These are phyloP conservation scores for Epizoanthus fatuus DNA, from an alignment of 92 coral and sea anemone genomes.

Conservation along the genomic window DNA sequence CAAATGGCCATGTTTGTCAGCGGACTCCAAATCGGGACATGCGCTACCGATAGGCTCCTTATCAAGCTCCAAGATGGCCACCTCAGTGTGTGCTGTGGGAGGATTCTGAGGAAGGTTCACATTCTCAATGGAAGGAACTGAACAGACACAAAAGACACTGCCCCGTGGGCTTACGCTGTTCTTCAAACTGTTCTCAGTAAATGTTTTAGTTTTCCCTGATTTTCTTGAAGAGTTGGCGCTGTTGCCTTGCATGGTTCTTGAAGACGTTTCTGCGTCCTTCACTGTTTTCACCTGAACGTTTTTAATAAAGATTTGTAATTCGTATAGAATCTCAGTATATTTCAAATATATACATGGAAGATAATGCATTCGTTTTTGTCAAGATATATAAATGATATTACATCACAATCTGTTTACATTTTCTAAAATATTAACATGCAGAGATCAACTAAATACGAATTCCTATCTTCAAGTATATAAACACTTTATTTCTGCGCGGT, in stretches of 20 bases:
- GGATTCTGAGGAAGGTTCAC: neutral
- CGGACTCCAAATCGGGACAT: neutral
- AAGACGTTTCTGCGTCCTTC: neutral
- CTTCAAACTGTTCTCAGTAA: neutral
- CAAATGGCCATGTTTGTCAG: neutral
- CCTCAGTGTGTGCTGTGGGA: neutral
- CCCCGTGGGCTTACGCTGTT: neutral
- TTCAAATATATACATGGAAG: no score
- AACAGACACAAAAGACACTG: neutral
- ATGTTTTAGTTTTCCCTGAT: neutral
- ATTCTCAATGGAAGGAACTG: neutral
- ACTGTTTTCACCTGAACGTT: constrained; percentile 8
- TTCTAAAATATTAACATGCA: no score
- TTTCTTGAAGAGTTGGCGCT: neutral
- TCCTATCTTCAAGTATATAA: no score
- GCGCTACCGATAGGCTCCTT: constrained; percentile 12
- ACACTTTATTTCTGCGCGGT: no score
- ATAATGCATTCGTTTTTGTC: no score
- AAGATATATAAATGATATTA: no score
- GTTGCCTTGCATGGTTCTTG: neutral
- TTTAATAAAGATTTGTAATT: no score
- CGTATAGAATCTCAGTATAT: no score
- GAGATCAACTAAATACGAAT: no score
- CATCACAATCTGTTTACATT: no score
- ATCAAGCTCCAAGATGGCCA: neutral